A percentile compares a stretch with the other conserved stretches of the same genome.
Evolutionary conservation across 1,140 invertebrate species (phyloP).

Genomic region (Cyclina sinensis): DNA sequence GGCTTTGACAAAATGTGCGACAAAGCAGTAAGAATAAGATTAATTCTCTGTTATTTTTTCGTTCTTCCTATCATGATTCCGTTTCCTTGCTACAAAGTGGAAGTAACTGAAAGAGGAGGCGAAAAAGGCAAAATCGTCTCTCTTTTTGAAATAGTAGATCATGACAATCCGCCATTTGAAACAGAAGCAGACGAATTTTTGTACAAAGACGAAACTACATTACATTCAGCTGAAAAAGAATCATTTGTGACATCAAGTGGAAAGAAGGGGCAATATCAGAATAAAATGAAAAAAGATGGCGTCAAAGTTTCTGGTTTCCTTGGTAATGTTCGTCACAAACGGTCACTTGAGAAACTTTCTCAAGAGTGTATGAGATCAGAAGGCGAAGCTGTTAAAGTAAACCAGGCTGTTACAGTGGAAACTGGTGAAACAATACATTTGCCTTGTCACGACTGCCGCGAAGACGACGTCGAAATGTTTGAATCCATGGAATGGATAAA

Average conservation of each 20-base stretch:
- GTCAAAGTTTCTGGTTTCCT: neutral
- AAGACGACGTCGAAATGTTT: neutral
- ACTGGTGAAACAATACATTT: slow-evolving; percentile 35
- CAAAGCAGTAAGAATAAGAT: no score
- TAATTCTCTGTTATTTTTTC: neutral
- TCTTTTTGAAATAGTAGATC: neutral
- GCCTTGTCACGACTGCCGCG: slow-evolving; percentile 45
- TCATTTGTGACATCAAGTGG: neutral
- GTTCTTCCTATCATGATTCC: neutral
- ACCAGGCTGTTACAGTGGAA: slow-evolving; percentile 25
- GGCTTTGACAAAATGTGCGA: no score
- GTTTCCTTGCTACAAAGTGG: neutral
- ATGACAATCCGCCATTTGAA: slow-evolving; percentile 31
- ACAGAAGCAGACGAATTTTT: neutral
- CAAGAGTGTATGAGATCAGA: neutral
- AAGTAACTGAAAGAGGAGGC: neutral
- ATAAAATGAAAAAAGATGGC: neutral
- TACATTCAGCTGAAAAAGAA: neutral
- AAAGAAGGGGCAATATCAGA: neutral
- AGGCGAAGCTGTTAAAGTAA: neutral
- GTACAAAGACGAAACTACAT: neutral
- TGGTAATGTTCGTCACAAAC: neutral
- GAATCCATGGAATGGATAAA: slow-evolving; percentile 45
- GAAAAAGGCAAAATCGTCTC: neutral
- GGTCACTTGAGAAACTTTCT: neutral